These are phyloP conservation scores for Piaya cayana DNA, from an alignment of 2,113 vertebrate species.

Conservation along the genomic window DNA sequence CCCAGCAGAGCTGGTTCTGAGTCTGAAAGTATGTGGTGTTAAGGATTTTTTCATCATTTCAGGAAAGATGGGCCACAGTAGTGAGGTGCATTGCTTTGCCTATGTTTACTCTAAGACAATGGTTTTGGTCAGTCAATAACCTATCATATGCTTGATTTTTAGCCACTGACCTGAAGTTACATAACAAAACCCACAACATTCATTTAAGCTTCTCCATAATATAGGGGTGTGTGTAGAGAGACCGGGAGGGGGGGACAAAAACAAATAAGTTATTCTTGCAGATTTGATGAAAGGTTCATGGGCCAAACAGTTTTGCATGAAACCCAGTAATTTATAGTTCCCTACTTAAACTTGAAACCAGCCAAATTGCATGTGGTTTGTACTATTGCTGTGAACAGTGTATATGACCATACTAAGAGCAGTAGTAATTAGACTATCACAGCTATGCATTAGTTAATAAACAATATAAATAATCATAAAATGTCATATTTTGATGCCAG, in stretches of 20 bases:
- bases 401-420: neutral
- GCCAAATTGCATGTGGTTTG: constrained; percentile 23
- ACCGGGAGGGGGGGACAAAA: neutral
- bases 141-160: neutral
- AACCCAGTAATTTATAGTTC: constrained; percentile 55
- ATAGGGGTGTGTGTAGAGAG: neutral
- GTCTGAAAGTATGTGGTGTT: neutral
- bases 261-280: constrained; percentile 52
- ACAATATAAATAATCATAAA: constrained; percentile 47
- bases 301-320: constrained; percentile 47
- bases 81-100: neutral
- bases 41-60: neutral
- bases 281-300: constrained; percentile 55
- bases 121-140: neutral
- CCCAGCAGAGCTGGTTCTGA: neutral
- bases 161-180: neutral
- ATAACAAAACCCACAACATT: neutral
- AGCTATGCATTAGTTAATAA: constrained; percentile 49
- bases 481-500: constrained; percentile 4
- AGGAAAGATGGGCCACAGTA: neutral
- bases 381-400: constrained; percentile 17
- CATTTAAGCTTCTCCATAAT: constrained; percentile 2
- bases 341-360: neutral
- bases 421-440: constrained; percentile 35
- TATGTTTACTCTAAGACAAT: neutral